Evolutionary conservation across 2,113 vertebrate species (phyloP), one percentile per base, ranked within the genome.

Genomic region (Hyperopisus bebe): DNA sequence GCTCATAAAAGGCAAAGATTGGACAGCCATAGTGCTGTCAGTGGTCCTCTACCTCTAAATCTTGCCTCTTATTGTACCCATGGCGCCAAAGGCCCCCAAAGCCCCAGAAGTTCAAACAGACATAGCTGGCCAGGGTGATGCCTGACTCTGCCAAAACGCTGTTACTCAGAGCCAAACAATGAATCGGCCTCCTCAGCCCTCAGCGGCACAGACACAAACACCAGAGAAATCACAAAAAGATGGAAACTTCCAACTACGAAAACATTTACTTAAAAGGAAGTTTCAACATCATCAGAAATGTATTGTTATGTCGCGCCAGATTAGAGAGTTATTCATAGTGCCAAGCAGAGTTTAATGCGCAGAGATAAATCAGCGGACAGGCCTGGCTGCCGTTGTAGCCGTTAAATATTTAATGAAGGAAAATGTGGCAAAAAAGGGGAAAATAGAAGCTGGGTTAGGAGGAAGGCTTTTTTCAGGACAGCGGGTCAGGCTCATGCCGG

Each of bases 191-290:
- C 19, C 9, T 10, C 24, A 85, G 21, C 9, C 44, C 21, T 42
- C 21, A n/a, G 42, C 42, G 10, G 8, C 46, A 24, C 39, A 47
- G 83, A 85, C 44, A 27, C 83, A 47, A 48, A 50, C 44, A 50
- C 83, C 24, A n/a, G 17, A 47, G 10, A 27, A 47, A 19, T 46
- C 83, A 47, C 11, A 50, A 50, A 47, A 80, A 46, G 44, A 86
- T n/a, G 83, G 83, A 27, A 86, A 27, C 83, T n/a, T 86, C 83
- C 83, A 86, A 5, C 44, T 86, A 50, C 0, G 10, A 86, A 86
- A 86, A 86, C 83, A 86, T 86, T 50, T 86, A 86, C 83, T 86
- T 86, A 86, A 86, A 86, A 86, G 83, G 83, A 86, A 47, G 44
- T 86, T 86, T 86, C 83, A 5, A 86, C 83, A 86, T 86, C 44